Evolutionary conservation across 2,797 vertebrate species (phyloP).

Genomic region (Dermochelys coriacea): DNA sequence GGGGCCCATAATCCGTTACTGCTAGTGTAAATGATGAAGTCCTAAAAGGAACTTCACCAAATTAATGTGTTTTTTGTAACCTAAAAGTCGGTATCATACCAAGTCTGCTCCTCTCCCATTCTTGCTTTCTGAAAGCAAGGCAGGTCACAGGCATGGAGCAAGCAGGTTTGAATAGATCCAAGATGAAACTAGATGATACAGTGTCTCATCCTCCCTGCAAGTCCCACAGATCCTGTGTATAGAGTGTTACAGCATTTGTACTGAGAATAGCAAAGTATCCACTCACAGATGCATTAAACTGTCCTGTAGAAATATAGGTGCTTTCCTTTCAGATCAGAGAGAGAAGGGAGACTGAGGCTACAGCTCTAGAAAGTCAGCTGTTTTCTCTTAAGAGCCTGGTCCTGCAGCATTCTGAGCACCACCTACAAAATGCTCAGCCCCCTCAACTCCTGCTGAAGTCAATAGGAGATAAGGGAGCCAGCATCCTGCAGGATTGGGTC

Average conservation of each 20-base stretch:
- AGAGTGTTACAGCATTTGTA: slow-evolving; percentile 60
- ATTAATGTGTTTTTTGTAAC: slow-evolving; percentile 61
- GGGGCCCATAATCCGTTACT: slow-evolving; percentile 11
- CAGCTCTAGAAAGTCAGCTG: not conserved
- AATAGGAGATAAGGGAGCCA: accelerated
- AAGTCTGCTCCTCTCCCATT: not conserved
- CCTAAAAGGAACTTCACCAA: slow-evolving; percentile 48
- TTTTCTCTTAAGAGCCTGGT: not conserved
- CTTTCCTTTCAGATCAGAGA: slow-evolving; percentile 29
- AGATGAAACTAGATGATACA: not conserved
- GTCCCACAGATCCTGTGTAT: slow-evolving; percentile 42
- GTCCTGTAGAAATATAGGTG: slow-evolving; percentile 46
- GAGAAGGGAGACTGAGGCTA: slow-evolving; percentile 33
- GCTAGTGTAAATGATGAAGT: slow-evolving; percentile 48
- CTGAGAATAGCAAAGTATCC: slow-evolving; percentile 50
- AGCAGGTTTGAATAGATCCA: not conserved
- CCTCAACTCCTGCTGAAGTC: not conserved
- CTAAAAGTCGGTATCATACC: not conserved
- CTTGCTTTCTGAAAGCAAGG: accelerated
- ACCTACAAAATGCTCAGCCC: accelerated
- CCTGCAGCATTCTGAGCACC: accelerated
- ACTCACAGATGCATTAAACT: slow-evolving; percentile 47
- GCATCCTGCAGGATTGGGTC: accelerated
- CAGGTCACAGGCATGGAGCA: not conserved
- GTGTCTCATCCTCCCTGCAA: slow-evolving; percentile 10